Base-by-base conservation (phyloP, 1,140 invertebrate genomes). In the Leptopilina clavipes region DNA sequence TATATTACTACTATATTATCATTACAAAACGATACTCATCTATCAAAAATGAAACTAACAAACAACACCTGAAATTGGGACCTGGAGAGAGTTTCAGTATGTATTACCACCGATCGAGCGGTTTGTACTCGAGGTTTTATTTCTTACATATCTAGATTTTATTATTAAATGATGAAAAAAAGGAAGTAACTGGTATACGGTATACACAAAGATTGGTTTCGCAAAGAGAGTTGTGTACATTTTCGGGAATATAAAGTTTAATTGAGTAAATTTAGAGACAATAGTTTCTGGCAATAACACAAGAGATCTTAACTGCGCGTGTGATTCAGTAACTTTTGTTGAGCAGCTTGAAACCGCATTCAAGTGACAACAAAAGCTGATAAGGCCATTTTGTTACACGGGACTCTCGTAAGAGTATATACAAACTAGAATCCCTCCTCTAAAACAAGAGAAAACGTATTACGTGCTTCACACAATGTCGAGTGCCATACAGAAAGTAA, bases 301-400 rank as follows among this genome's bases (percentile, higher is more conserved):
- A 31, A 14, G 22, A 65, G 59, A 65, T 65, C 25, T n/a, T 31
- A 65, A 65, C 22, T 65, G n/a, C n/a, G n/a, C n/a, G 2, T 37
- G 59, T 31, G n/a, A 65, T 65, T 65, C 19, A 31, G 12, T 31
- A 31, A 31, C 59, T 31, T 65, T 65, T 65, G 25, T 6, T 31
- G 22, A 65, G 14, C 22, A 31, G 25, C 22, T 65, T 65, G 22
- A 65, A 65, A 65, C 22, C 19, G 59, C 59, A 65, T 25, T 31
- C 59, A 31, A 65, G 59, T 25, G 59, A 31, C 59, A 22, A n/a
- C 59, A 65, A 65, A 25, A 65, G 59, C 59, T 65, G 59, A 65
- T 65, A 65, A 65, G 59, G 25, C 25, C 59, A 31, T 65, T 65
- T 31, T 65, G 59, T 65, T 65, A 65, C 7, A 40, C 6, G 9